phyloP scores from a whole-genome alignment of 2,888 invertebrate species.

The Argyresthia albistria region DNA sequence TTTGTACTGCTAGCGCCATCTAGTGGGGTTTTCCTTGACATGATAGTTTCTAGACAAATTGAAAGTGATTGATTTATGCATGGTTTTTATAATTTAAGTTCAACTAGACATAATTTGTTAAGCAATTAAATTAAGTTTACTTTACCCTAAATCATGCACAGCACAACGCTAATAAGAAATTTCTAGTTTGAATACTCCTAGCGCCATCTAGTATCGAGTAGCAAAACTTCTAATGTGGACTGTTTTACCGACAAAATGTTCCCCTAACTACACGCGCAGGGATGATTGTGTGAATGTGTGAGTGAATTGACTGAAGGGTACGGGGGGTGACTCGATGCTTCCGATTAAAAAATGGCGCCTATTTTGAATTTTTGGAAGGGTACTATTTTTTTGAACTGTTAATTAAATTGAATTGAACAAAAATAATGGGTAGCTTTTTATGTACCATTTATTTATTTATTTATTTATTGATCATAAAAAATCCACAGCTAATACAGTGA shows the following conservation, averaged over 20 bases:
- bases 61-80: too few relatives aligned
- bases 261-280: background rate
- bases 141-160: too few relatives aligned
- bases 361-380: background rate
- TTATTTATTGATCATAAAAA: too few relatives aligned
- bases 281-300: constrained; percentile 30
- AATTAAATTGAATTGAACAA: too few relatives aligned
- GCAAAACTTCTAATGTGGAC: constrained; percentile 16
- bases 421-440: too few relatives aligned
- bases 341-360: constrained; percentile 6
- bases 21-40: constrained; percentile 10
- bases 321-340: background rate
- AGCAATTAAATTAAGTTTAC: too few relatives aligned
- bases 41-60: background rate
- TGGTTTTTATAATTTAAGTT: too few relatives aligned
- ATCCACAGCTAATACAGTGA: too few relatives aligned
- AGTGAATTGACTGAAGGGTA: constrained; percentile 13
- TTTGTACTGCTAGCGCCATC: constrained; percentile 36
- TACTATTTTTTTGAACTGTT: background rate
- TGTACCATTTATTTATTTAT: too few relatives aligned
- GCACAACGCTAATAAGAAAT: too few relatives aligned
- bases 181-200: background rate
- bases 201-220: constrained; percentile 38
- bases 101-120: too few relatives aligned
- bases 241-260: constrained; percentile 33